Percentiles rank a stretch among this genome's conserved stretches.
Conservation (phyloP, 2,797 vertebrate species). For the Petrocephalus sullivani region DNA sequence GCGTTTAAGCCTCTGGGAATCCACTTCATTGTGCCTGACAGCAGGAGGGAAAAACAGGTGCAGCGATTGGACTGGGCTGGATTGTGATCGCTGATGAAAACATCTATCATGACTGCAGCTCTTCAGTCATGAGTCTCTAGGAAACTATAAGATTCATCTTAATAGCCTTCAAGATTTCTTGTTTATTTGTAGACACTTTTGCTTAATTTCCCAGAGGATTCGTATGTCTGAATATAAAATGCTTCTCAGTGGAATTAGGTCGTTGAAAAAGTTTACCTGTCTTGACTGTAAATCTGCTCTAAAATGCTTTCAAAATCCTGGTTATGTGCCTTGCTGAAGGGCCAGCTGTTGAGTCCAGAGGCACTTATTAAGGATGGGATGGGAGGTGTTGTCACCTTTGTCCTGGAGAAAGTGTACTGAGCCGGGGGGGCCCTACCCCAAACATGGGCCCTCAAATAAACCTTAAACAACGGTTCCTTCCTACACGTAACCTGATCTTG, state of each 20-base stretch:
- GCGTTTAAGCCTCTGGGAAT: background rate
- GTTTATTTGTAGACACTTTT: background rate
- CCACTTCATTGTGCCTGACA: background rate
- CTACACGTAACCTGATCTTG: background rate
- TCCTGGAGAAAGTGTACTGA: background rate
- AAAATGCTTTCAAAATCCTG: background rate
- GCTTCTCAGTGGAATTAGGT: background rate
- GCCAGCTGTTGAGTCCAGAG: background rate
- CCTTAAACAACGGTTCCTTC: background rate
- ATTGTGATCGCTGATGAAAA: background rate
- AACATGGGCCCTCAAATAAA: background rate
- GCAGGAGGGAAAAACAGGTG: background rate
- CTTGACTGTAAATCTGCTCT: background rate
- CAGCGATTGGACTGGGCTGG: background rate
- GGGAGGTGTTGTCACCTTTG: background rate
- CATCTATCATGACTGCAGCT: background rate
- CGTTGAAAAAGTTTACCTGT: background rate
- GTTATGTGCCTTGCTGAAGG: background rate
- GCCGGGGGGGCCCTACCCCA: background rate
- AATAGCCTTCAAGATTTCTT: slow-evolving; percentile 9
- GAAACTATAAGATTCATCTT: slow-evolving; percentile 2
- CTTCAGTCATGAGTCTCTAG: background rate
- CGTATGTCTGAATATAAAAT: slow-evolving; percentile 1
- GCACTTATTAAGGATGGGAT: background rate
- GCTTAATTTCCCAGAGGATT: slow-evolving; percentile 5